A percentile compares a stretch with the other conserved stretches of the same genome.
Evolutionary conservation across 2,888 invertebrate species (phyloP).

Genomic region (Epinotia demarniana): DNA sequence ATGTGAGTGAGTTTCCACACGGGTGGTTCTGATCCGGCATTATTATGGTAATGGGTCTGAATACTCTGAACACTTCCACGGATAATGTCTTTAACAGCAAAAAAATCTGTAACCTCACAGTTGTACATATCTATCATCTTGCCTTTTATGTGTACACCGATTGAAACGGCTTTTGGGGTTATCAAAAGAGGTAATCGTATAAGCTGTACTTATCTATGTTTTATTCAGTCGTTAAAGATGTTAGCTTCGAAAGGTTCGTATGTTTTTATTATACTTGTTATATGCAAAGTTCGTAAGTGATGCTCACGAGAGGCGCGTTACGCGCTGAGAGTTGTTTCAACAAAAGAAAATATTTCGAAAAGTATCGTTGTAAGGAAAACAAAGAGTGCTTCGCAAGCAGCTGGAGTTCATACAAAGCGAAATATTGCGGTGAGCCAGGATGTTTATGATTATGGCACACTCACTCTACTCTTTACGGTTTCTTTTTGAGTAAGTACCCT

Average conservation of each 20-base stretch:
- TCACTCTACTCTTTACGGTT: slow-evolving; percentile 71
- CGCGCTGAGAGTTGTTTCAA: slow-evolving; percentile 74
- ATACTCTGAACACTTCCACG: slow-evolving; percentile 15
- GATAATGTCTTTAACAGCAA: slow-evolving; percentile 10
- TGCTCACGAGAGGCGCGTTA: slow-evolving; percentile 54
- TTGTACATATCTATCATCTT: slow-evolving; percentile 20
- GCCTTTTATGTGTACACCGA: slow-evolving; percentile 18
- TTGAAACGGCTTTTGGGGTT: slow-evolving; percentile 28
- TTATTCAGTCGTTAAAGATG: slow-evolving; percentile 29
- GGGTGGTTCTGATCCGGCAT: slow-evolving; percentile 12
- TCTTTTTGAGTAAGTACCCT: slow-evolving; percentile 66
- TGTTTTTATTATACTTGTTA: slow-evolving; percentile 29
- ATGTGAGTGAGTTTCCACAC: background rate
- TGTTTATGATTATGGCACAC: slow-evolving; percentile 80
- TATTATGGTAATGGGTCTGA: slow-evolving; percentile 26
- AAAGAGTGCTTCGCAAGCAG: slow-evolving; percentile 74
- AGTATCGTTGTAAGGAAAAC: slow-evolving; percentile 79
- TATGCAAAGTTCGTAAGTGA: slow-evolving; percentile 38
- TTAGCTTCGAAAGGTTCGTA: slow-evolving; percentile 10
- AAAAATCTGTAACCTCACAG: slow-evolving; percentile 10
- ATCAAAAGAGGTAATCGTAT: slow-evolving; percentile 32
- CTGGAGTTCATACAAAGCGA: slow-evolving; percentile 77
- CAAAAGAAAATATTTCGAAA: slow-evolving; percentile 81
- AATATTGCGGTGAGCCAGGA: slow-evolving; percentile 77
- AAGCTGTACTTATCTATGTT: slow-evolving; percentile 22